Base-by-base conservation (phyloP, 37 sponge, comb jelly and placozoan species). In the Chondrosia reniformis region DNA sequence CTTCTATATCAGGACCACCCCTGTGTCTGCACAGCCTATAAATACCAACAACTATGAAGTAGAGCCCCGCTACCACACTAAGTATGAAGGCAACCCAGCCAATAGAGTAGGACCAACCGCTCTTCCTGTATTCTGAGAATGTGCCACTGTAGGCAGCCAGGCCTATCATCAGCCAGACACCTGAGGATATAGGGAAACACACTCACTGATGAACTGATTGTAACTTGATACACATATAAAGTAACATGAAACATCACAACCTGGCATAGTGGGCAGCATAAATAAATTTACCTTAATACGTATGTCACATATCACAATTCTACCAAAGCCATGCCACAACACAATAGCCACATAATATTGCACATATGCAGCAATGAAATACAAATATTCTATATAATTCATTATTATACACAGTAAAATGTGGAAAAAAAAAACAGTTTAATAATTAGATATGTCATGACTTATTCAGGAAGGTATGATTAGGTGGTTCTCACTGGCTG, bases 61-160 rank as follows among this genome's bases (percentile, higher is more conserved):
- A 84, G 3, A 80, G 3, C 28, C 79, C 57, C 6, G 84, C 80
- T 38, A 71, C 21, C 17, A 69, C 34, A 2, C 78, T 76, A 30
- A 89, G 71, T 12, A 76, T 46, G 58, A 80, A 78, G n/a, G 81
- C 73, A 1, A 89, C 39, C 89, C 89, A 89, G 2, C 89, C 89
- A 28, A 84, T 67, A 34, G 45, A 46, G 74, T 89, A 89, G 25
- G 89, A 89, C 89, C 89, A 89, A 38, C 89, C 52, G 0, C 41
- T 42, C 36, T 2, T 39, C 33, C 0, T 7, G 40, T 13, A 54
- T 25, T 17, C 45, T 56, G 44, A 63, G 42, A 64, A 43, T 59
- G 37, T 65, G 24, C 62, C 49, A 43, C 69, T 39, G 59, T 61
- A 86, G 40, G 77, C 59, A 2, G 49, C 24, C 19, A 87, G 79